Conservation (phyloP, 2,113 vertebrate species). For the Marmota monax region DNA sequence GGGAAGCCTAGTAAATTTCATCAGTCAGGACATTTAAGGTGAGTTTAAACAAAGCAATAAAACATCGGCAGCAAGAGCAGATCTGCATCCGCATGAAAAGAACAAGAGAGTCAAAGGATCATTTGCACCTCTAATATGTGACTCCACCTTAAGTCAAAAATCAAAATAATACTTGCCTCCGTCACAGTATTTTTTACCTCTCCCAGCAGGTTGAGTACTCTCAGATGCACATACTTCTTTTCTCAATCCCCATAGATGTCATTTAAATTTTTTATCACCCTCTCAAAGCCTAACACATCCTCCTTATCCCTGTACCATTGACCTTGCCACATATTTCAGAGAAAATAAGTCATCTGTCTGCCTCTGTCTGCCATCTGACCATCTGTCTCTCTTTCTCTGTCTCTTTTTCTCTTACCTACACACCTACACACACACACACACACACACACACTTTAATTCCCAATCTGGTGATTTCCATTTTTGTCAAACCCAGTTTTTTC, state of each 20-base stretch:
- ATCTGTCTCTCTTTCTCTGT: too few species aligned
- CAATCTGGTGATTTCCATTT: neutral
- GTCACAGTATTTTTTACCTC: neutral
- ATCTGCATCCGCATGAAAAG: constrained; percentile 7
- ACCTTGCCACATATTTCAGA: constrained; percentile 41
- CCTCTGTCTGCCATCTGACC: too few species aligned
- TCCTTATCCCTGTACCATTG: neutral
- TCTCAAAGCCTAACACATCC: neutral
- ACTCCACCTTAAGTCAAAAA: neutral
- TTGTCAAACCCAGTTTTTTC: neutral
- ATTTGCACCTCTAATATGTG: neutral
- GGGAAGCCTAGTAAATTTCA: constrained; percentile 7
- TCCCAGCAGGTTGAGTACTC: neutral
- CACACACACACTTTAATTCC: neutral
- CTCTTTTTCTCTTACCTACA: neutral
- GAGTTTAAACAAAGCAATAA: constrained; percentile 48
- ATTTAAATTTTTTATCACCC: neutral
- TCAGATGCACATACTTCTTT: neutral
- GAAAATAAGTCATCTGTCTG: neutral
- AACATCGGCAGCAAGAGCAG: neutral
- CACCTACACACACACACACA: neutral
- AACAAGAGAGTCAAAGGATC: neutral
- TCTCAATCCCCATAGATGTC: neutral
- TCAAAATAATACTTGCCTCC: neutral
- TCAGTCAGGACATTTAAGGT: constrained; percentile 38